Conservation (phyloP, 2,797 vertebrate genomes). For the Cynopterus sphinx region DNA sequence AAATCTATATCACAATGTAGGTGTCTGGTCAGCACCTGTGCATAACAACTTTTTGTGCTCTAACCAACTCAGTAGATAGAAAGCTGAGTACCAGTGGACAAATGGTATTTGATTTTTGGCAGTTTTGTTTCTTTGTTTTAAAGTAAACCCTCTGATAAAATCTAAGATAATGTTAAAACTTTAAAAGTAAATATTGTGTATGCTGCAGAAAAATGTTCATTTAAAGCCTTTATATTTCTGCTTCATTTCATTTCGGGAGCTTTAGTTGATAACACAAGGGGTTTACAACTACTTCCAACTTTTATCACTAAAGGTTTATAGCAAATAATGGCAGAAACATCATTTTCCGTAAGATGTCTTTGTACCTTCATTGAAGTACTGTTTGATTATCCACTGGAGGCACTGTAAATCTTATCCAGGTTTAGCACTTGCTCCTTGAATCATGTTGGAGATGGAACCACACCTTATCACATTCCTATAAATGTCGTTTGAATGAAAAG, state of each 20-base stretch:
- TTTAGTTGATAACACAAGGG: neutral
- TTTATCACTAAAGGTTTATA: neutral
- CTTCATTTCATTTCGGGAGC: neutral
- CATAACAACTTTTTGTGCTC: neutral
- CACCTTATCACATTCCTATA: slow-evolving; percentile 5
- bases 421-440: neutral
- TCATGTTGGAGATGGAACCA: neutral
- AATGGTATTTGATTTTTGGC: neutral
- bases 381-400: neutral
- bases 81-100: neutral
- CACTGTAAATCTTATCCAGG: neutral
- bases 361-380: neutral
- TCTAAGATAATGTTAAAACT: slow-evolving; percentile 50
- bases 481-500: neutral
- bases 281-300: neutral
- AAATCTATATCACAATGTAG: neutral
- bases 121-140: neutral
- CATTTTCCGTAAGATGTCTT: neutral
- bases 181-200: slow-evolving; percentile 57
- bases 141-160: neutral
- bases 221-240: neutral
- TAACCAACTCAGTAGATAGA: neutral
- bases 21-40: neutral
- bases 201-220: neutral
- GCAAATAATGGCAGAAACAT: neutral